Percentiles rank a stretch among this genome's conserved stretches.
Evolutionary conservation across 2,797 vertebrate genomes (phyloP).

Genomic region (Bothrops alternatus): DNA sequence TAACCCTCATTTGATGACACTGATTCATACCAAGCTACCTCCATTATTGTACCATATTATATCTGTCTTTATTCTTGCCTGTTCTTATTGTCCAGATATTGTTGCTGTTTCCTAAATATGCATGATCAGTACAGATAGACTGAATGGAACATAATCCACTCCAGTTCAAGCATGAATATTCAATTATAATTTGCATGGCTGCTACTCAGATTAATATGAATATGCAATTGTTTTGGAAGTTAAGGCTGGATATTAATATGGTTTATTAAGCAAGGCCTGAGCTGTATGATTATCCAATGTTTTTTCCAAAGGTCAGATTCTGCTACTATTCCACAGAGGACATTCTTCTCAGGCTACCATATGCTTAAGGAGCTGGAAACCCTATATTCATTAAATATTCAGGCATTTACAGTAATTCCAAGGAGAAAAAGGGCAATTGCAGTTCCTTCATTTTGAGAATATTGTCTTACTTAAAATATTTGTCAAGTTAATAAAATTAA

Average conservation of each 20-base stretch:
- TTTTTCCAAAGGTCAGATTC: neutral
- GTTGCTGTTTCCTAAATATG: neutral
- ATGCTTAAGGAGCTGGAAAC: neutral
- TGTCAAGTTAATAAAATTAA: neutral
- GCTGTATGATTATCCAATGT: neutral
- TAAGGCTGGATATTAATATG: neutral
- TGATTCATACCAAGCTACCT: neutral
- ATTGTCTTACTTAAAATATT: neutral
- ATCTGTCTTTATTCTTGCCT: neutral
- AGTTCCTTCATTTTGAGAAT: neutral
- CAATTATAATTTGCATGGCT: neutral
- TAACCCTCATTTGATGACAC: neutral
- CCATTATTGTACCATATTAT: neutral
- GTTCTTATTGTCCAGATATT: neutral
- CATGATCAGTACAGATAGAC: rapidly evolving
- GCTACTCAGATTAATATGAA: neutral
- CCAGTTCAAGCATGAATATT: neutral
- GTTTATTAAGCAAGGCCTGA: neutral
- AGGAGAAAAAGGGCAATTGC: neutral
- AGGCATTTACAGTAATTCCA: neutral
- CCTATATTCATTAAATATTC: neutral
- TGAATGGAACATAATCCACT: neutral
- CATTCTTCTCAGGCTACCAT: neutral
- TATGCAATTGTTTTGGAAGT: neutral
- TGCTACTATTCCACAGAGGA: neutral